These are phyloP conservation scores for Tubulanus polymorphus DNA, from an alignment of 2,888 invertebrate genomes.

Conservation along the genomic window DNA sequence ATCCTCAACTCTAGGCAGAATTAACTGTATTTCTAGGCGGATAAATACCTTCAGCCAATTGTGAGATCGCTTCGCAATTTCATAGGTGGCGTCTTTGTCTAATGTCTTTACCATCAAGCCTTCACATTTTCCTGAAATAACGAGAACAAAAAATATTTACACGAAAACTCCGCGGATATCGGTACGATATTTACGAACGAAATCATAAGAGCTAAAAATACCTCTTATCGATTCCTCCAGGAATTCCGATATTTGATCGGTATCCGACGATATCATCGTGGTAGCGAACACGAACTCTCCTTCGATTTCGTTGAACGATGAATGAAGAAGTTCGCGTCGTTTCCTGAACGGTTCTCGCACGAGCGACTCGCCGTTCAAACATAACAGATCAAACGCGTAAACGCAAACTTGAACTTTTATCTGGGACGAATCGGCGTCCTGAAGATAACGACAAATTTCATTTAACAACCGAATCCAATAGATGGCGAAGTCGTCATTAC, in stretches of 20 bases:
- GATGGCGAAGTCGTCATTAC: background rate
- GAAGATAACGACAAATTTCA: slow-evolving; percentile 19
- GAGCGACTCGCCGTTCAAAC: slow-evolving; percentile 80
- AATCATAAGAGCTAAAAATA: slow-evolving; percentile 30
- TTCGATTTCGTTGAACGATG: slow-evolving; percentile 54
- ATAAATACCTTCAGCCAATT: slow-evolving; percentile 54
- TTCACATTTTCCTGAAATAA: slow-evolving; percentile 79
- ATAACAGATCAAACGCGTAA: slow-evolving; percentile 93
- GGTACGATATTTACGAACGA: background rate
- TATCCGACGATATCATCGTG: slow-evolving; percentile 72
- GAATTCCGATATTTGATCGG: slow-evolving; percentile 90
- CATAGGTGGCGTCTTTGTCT: slow-evolving; percentile 83
- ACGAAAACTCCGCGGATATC: background rate
- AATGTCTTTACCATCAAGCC: slow-evolving; percentile 98
- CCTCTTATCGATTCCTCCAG: slow-evolving; percentile 90
- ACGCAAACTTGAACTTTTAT: slow-evolving; percentile 90
- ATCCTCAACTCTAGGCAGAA: too few relatives aligned
- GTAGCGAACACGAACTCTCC: slow-evolving; percentile 89
- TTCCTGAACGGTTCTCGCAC: slow-evolving; percentile 72
- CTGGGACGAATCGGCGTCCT: slow-evolving; percentile 71
- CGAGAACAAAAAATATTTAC: slow-evolving; percentile 4
- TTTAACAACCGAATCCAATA: background rate
- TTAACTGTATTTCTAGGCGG: too few relatives aligned
- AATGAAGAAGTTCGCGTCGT: slow-evolving; percentile 69
- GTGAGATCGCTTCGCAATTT: slow-evolving; percentile 81